Percentiles rank a stretch among this genome's conserved stretches.
Evolutionary conservation across 2,797 vertebrate species (phyloP).

Genomic region (Syncerus caffer): DNA sequence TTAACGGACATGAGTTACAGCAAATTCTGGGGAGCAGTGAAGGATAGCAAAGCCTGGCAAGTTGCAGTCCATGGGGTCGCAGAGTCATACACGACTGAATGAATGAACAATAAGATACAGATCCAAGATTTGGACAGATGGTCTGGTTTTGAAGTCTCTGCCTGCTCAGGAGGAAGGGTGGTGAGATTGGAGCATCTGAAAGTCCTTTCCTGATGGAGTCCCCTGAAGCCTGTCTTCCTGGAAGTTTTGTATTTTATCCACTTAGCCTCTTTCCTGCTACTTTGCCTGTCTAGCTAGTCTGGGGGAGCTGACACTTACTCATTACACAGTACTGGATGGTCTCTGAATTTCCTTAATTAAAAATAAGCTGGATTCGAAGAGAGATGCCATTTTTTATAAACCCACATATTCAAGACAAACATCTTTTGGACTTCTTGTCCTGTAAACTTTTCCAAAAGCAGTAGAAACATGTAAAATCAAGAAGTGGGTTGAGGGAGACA

Average conservation of each 20-base stretch:
- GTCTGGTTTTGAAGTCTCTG: neutral
- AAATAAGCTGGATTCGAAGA: neutral
- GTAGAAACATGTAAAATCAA: neutral
- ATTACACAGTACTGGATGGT: neutral
- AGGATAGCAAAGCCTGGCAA: neutral
- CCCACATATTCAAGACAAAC: neutral
- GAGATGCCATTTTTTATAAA: neutral
- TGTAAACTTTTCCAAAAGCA: neutral
- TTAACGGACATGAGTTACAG: neutral
- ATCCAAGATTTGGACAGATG: neutral
- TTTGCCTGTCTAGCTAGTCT: neutral
- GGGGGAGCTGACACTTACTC: neutral
- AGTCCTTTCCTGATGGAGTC: neutral
- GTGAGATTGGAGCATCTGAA: neutral
- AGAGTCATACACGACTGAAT: neutral
- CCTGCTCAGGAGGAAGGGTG: neutral
- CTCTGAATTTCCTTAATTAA: neutral
- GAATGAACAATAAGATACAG: neutral
- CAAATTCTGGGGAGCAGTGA: neutral
- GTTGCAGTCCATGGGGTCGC: rapidly evolving
- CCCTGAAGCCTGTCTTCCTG: neutral
- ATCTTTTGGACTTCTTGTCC: neutral
- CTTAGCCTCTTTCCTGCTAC: neutral
- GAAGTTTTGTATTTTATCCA: neutral
- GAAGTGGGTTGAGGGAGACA: neutral